phyloP scores from a whole-genome alignment of 1,140 invertebrate genomes.

The Elysia chlorotica region DNA sequence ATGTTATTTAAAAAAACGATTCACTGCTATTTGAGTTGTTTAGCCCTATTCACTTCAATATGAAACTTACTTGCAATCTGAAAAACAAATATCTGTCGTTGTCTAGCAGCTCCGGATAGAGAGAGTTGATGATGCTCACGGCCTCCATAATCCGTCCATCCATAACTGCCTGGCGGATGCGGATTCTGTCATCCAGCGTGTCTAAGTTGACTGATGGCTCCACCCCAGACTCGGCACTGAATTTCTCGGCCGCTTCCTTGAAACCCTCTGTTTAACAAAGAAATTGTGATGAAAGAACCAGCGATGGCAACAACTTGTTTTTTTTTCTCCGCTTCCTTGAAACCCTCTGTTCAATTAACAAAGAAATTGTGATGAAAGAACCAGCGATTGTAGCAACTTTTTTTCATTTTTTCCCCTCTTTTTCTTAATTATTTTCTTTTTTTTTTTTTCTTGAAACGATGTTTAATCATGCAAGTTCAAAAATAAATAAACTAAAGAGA shows the following conservation, averaged over 20 bases:
- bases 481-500: no score
- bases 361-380: not conserved
- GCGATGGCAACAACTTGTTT: no score
- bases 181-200: slow-evolving; percentile 89
- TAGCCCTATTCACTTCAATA: no score
- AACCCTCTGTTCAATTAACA: slow-evolving; percentile 77
- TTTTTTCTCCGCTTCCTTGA: slow-evolving; percentile 97
- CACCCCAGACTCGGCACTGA: slow-evolving; percentile 91
- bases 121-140: slow-evolving; percentile 88
- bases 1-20: no score
- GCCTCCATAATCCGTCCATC: slow-evolving; percentile 91
- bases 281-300: no score
- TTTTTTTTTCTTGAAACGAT: no score
- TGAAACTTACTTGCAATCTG: slow-evolving; percentile 82
- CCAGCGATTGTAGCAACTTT: not conserved
- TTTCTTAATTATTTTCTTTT: no score
- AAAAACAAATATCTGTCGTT: slow-evolving; percentile 95
- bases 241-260: slow-evolving; percentile 97
- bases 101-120: slow-evolving; percentile 93
- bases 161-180: slow-evolving; percentile 93
- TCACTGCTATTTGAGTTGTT: no score
- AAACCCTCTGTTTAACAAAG: slow-evolving; percentile 90
- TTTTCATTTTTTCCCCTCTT: not conserved
- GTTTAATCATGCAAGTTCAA: no score
- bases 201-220: slow-evolving; percentile 84